Evolutionary conservation across 2,797 vertebrate species (phyloP).

Genomic region (Chelmon rostratus): DNA sequence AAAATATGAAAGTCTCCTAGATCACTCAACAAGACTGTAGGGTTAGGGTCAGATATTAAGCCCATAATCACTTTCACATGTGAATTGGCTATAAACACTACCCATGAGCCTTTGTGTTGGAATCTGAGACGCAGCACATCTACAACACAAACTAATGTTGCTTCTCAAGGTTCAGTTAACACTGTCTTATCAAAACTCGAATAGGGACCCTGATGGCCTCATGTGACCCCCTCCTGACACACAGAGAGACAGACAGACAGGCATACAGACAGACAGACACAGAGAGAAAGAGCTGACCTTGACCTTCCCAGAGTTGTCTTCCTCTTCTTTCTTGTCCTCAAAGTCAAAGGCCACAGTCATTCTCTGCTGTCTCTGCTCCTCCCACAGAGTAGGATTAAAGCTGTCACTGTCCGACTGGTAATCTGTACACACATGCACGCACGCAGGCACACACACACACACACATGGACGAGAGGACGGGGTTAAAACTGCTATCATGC

Average conservation of each 20-base stretch:
- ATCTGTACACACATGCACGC: conserved; percentile 84
- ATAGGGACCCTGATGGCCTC: background rate
- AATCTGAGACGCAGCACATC: background rate
- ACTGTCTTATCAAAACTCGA: no score
- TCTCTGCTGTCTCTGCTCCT: conserved; percentile 98
- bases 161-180: no score
- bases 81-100: background rate
- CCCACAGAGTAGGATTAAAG: conserved; percentile 98
- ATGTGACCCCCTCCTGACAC: background rate
- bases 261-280: conserved; percentile 20
- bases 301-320: conserved; percentile 95
- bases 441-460: conserved; percentile 19
- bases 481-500: conserved; percentile 1
- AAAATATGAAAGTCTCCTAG: background rate
- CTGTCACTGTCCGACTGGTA: conserved; percentile 99
- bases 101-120: background rate
- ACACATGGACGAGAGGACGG: background rate
- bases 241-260: background rate
- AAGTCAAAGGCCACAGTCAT: conserved; percentile 99
- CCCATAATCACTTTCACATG: background rate
- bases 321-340: conserved; percentile 98
- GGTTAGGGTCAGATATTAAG: background rate
- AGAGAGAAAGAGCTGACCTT: conserved; percentile 86
- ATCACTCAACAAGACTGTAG: background rate
- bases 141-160: background rate